Base-by-base conservation (phyloP, 2,888 invertebrate species). In the Diarsia dahlii region DNA sequence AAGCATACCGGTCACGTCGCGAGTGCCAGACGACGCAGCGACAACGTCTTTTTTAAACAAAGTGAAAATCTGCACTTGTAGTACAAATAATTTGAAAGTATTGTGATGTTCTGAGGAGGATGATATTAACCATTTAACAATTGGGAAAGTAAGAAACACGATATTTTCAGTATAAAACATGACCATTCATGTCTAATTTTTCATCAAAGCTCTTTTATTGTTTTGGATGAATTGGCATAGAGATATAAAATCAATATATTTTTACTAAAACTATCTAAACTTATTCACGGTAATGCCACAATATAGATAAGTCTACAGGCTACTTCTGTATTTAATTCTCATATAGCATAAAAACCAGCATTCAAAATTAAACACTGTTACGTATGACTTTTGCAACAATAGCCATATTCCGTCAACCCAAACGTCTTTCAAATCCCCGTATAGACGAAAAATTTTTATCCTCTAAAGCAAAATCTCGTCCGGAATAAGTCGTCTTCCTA, bases 1-100 rank as follows among this genome's bases (percentile, higher is more conserved):
- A 78, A 75, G 78, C 75, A 83, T 74, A 84, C 87, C 5, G 65
- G 85, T 87, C 85, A 87, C 86, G 86, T 87, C 45, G 62, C 62
- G 54, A 76, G 46, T 65, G 67, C 62, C 39, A 62, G n/a, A 58
- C 13, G 34, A 58, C 18, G 58, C 48, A 46, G 71, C 34, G 52
- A 54, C 58, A 28, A 28, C 52, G 62, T 74, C 68, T 71, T 68
- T 73, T 68, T 76, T 63, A 60, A 82, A 84, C 73, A 58, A 68
- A 76, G 64, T 80, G 68, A 71, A 82, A 76, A 80, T 69, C 62
- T 76, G 58, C 45, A n/a, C 20, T 46, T 1, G 20, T 20, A 20
- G 2, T 2, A 13, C 39, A 65, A 39, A 78, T 52, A 34, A 10
- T 46, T 23, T 9, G 4, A 52, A 54, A 4, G 13, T 34, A 46